Percentiles rank a stretch among this genome's conserved stretches.
phyloP scores from a whole-genome alignment of 2,113 vertebrate genomes.

The Corythornis cristatus region DNA sequence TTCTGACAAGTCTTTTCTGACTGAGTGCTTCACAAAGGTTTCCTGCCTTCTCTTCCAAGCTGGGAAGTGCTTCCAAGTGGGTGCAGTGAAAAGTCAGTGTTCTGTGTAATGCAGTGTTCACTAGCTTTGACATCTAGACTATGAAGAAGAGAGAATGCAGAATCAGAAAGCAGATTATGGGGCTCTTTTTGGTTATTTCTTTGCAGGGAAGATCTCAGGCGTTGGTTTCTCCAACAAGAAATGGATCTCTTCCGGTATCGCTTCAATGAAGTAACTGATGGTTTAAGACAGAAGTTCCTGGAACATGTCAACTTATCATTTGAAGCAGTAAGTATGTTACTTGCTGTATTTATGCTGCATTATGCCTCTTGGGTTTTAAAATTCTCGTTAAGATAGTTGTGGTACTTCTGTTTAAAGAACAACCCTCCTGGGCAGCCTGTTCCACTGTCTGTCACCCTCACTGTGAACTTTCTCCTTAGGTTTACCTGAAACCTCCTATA shows the following conservation, averaged over 20 bases:
- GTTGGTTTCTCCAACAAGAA: conserved; percentile 99
- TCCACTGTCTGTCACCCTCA: too few species aligned
- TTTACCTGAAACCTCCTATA: too few species aligned
- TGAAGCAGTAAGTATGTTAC: conserved; percentile 82
- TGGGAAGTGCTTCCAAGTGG: not conserved
- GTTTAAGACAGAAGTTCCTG: conserved; percentile 84
- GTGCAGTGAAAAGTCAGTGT: not conserved
- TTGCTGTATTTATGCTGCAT: not conserved
- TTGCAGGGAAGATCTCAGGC: conserved; percentile 91
- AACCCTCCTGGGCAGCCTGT: too few species aligned
- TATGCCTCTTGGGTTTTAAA: not conserved
- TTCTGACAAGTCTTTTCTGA: not conserved
- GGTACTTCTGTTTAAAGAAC: not conserved
- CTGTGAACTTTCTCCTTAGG: too few species aligned
- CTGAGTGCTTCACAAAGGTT: not conserved
- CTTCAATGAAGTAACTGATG: conserved; percentile 76
- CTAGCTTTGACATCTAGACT: not conserved
- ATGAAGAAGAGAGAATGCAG: not conserved
- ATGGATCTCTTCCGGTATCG: conserved; percentile 93
- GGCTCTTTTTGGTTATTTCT: not conserved
- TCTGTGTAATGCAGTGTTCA: not conserved
- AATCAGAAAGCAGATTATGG: not conserved
- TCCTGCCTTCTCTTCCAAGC: not conserved
- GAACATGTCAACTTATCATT: conserved; percentile 86
- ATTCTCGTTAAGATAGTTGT: not conserved